These are phyloP conservation scores for Talpa occidentalis DNA, from an alignment of 2,113 vertebrate genomes.

Conservation along the genomic window DNA sequence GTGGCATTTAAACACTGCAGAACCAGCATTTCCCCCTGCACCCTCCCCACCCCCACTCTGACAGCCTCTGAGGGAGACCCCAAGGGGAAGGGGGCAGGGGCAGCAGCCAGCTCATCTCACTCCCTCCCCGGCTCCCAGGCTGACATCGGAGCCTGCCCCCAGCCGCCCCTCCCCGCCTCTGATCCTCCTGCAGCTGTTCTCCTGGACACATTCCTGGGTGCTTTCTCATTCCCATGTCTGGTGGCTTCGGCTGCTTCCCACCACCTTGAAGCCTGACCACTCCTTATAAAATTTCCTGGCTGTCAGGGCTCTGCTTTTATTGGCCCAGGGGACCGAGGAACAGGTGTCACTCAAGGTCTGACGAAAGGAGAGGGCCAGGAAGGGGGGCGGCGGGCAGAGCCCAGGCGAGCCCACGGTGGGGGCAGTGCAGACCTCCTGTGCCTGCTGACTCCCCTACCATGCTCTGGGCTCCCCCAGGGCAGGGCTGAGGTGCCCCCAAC, in stretches of 20 bases:
- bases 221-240: slow-evolving; percentile 93
- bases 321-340: slow-evolving; percentile 87
- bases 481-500: no score
- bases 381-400: background rate
- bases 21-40: accelerated
- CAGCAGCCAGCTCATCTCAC: background rate
- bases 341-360: slow-evolving; percentile 87
- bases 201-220: slow-evolving; percentile 92
- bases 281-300: slow-evolving; percentile 92
- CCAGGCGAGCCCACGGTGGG: background rate
- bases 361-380: slow-evolving; percentile 28
- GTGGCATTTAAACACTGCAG: background rate
- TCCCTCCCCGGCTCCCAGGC: background rate
- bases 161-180: background rate
- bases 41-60: background rate
- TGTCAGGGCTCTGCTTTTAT: slow-evolving; percentile 87
- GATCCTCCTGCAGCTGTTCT: slow-evolving; percentile 93
- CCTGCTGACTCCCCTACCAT: accelerated
- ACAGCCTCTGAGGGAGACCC: background rate
- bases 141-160: slow-evolving; percentile 54
- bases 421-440: background rate
- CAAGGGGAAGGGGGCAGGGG: background rate
- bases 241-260: slow-evolving; percentile 90
- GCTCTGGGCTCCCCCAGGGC: background rate
- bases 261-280: slow-evolving; percentile 90